Percentiles rank a stretch among this genome's conserved stretches.
Conservation (phyloP, 2,797 vertebrate species). For the Tangara arthus region DNA sequence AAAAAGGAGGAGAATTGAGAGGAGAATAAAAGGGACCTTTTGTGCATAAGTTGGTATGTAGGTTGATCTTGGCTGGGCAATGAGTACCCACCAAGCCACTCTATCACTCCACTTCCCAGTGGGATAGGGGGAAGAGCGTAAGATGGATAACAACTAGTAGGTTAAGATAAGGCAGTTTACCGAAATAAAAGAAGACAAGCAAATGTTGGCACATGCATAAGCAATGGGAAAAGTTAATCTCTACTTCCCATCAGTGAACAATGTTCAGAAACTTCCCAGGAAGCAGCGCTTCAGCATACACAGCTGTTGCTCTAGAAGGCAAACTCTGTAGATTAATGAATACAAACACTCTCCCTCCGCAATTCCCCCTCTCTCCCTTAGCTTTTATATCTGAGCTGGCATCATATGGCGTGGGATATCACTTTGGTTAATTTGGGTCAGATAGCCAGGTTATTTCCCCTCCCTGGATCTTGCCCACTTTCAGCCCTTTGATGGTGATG, state of each 20-base stretch:
- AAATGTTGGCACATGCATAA: neutral
- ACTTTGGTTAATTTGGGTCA: neutral
- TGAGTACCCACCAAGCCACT: too few relatives aligned
- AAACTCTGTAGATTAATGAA: neutral
- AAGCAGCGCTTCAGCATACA: neutral
- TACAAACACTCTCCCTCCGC: rapidly evolving
- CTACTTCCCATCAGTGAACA: neutral
- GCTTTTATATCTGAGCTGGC: neutral
- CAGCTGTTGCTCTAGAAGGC: neutral
- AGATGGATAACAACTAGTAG: neutral
- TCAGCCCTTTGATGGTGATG: neutral
- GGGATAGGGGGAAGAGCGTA: too few relatives aligned
- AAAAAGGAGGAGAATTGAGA: neutral
- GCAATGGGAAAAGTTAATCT: neutral
- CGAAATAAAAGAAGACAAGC: neutral
- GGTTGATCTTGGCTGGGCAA: neutral
- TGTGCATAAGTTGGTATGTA: neutral
- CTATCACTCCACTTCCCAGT: neutral
- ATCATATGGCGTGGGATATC: neutral
- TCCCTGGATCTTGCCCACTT: neutral
- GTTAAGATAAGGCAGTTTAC: neutral
- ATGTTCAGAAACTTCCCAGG: neutral
- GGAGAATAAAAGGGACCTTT: neutral
- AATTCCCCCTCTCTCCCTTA: neutral
- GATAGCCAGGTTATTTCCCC: neutral